Conservation (phyloP, 2,888 invertebrate genomes). For the Diloba caeruleocephala region DNA sequence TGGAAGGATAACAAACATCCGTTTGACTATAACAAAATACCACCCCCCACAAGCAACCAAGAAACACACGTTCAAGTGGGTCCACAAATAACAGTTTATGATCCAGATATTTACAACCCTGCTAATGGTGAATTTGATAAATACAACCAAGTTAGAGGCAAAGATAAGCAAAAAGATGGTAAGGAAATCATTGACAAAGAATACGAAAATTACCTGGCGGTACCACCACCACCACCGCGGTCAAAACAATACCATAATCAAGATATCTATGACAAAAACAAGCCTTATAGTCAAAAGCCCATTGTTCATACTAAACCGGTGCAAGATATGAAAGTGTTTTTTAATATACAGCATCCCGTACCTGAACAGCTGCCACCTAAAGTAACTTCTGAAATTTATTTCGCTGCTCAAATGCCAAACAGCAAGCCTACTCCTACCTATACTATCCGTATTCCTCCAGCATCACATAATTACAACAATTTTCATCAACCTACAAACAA, state of each 20-base stretch:
- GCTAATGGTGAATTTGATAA: slow-evolving; percentile 75
- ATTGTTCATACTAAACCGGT: slow-evolving; percentile 81
- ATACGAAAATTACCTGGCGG: slow-evolving; percentile 84
- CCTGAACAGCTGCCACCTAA: slow-evolving; percentile 79
- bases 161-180: slow-evolving; percentile 67
- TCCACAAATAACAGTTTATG: slow-evolving; percentile 81
- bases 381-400: slow-evolving; percentile 86
- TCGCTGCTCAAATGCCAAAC: slow-evolving; percentile 80
- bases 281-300: slow-evolving; percentile 77
- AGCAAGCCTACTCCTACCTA: slow-evolving; percentile 78
- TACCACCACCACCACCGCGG: slow-evolving; percentile 83
- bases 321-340: slow-evolving; percentile 83
- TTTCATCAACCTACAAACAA: slow-evolving; percentile 50
- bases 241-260: slow-evolving; percentile 72
- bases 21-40: slow-evolving; percentile 71
- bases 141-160: slow-evolving; percentile 64
- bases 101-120: slow-evolving; percentile 75
- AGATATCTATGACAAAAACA: slow-evolving; percentile 74
- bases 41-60: slow-evolving; percentile 84
- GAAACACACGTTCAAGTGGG: slow-evolving; percentile 83
- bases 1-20: slow-evolving; percentile 78
- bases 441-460: slow-evolving; percentile 78
- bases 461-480: slow-evolving; percentile 58
- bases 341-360: slow-evolving; percentile 83
- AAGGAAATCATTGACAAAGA: slow-evolving; percentile 83